Conservation (phyloP, 2,113 vertebrate genomes). For the Catagonus wagneri region DNA sequence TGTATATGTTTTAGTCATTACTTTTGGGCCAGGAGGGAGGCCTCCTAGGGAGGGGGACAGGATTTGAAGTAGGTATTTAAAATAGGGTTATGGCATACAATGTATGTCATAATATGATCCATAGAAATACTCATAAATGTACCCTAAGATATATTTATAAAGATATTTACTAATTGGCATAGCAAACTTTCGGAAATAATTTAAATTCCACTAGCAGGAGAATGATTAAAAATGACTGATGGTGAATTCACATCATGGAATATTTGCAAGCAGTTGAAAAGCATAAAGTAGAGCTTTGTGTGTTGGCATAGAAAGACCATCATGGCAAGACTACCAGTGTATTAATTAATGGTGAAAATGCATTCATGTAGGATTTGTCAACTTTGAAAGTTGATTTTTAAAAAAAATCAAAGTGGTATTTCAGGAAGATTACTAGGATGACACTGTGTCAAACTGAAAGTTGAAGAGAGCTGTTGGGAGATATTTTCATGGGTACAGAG, state of each 20-base stretch:
- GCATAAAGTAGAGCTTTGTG: neutral
- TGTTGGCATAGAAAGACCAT: neutral
- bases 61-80: neutral
- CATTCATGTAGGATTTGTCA: neutral
- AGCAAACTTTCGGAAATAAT: neutral
- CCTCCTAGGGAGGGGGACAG: neutral
- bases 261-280: neutral
- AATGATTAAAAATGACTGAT: neutral
- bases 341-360: conserved; percentile 8
- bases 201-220: neutral
- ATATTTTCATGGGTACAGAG: neutral
- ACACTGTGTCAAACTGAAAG: neutral
- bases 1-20: conserved; percentile 26
- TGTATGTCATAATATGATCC: neutral
- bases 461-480: neutral
- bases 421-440: neutral
- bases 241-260: neutral
- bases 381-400: conserved; percentile 47
- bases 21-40: neutral
- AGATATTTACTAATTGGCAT: neutral
- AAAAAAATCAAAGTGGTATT: conserved; percentile 46
- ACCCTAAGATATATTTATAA: neutral
- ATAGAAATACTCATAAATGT: neutral
- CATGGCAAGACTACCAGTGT: neutral
- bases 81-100: neutral